phyloP scores from a whole-genome alignment of 1,140 invertebrate species.

The silkworm (Bombyx mori) region ASM3026992v2 NC_085119.1:13891501-13892000 shows the following conservation, averaged over 20 bases:
- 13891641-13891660: too few species aligned
- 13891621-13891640: constrained; percentile 36
- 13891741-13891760: too few species aligned
- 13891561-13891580: constrained; percentile 39
- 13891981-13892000: not conserved
- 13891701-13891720: too few species aligned
- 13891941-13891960: constrained; percentile 11
- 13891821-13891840: constrained; percentile 19
- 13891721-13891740: too few species aligned
- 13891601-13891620: constrained; percentile 35
- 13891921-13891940: constrained; percentile 25
- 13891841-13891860: constrained; percentile 28
- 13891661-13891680: not conserved
- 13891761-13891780: too few species aligned
- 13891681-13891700: constrained; percentile 23
- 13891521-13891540: constrained; percentile 38
- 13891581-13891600: constrained; percentile 46
- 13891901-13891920: constrained; percentile 18
- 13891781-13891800: too few species aligned
- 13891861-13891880: constrained; percentile 19
- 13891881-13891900: constrained; percentile 30
- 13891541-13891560: constrained; percentile 65
- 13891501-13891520: constrained; percentile 19
- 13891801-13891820: not conserved
- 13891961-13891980: constrained; percentile 39